These are phyloP conservation scores for Lophius americanus DNA, from an alignment of 2,797 vertebrate genomes.

Conservation along the genomic window DNA sequence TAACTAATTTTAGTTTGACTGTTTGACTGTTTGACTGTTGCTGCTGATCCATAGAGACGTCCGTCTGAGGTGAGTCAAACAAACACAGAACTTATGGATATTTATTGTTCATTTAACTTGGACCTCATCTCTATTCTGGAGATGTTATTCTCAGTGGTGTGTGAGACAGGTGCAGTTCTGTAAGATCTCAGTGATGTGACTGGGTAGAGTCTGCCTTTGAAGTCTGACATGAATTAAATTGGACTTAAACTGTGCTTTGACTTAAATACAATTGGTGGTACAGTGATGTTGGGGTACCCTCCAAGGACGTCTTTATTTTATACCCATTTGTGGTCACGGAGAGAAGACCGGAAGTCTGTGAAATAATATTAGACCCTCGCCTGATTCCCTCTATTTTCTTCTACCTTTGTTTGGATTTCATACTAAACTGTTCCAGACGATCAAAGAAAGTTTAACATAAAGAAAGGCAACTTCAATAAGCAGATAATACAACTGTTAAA, in stretches of 20 bases:
- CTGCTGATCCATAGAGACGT: slow-evolving; percentile 28
- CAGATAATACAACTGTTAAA: too few species aligned
- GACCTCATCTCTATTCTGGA: background rate
- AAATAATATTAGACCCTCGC: too few species aligned
- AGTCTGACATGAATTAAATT: background rate
- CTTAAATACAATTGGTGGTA: background rate
- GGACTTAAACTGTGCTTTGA: background rate
- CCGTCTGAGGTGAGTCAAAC: slow-evolving; percentile 61
- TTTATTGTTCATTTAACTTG: slow-evolving; percentile 3
- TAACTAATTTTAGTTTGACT: too few species aligned
- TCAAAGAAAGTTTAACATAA: too few species aligned
- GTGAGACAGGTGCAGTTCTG: slow-evolving; percentile 22
- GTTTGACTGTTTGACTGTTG: too few species aligned
- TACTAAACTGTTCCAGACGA: too few species aligned
- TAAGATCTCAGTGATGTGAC: slow-evolving; percentile 1
- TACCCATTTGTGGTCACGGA: too few species aligned
- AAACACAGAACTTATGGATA: slow-evolving; percentile 7
- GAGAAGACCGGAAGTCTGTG: too few species aligned
- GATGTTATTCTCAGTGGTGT: background rate
- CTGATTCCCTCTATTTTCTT: too few species aligned
- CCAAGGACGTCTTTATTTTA: too few species aligned
- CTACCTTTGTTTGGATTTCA: too few species aligned
- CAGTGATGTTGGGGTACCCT: background rate
- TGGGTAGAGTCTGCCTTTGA: background rate
- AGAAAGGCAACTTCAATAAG: too few species aligned